Evolutionary conservation across 2,888 invertebrate species (phyloP).

Genomic region (Drosophila nigritarsus): DNA sequence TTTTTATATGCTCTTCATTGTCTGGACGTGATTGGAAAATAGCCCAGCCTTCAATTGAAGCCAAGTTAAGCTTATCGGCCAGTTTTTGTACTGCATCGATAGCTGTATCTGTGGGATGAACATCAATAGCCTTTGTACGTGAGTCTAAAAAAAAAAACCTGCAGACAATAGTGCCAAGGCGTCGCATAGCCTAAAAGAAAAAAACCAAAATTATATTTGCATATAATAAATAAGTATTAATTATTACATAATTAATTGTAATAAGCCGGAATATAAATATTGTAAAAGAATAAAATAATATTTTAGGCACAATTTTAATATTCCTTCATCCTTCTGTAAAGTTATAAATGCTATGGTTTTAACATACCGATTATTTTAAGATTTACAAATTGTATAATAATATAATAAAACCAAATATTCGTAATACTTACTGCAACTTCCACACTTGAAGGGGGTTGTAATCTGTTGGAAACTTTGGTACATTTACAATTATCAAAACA

Average conservation of each 20-base stretch:
- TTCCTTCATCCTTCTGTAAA: too few relatives aligned
- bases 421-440: conserved; percentile 92
- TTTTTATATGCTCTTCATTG: conserved; percentile 95
- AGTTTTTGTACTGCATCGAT: conserved; percentile 95
- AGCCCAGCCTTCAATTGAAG: conserved; percentile 96
- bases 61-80: conserved; percentile 94
- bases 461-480: conserved; percentile 92
- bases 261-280: neutral
- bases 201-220: neutral
- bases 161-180: conserved; percentile 96
- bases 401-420: neutral
- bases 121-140: conserved; percentile 96
- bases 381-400: neutral
- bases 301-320: too few relatives aligned
- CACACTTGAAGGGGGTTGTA: conserved; percentile 95
- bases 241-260: neutral
- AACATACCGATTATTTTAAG: neutral
- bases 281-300: neutral
- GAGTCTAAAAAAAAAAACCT: conserved; percentile 98
- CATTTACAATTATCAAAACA: conserved; percentile 96
- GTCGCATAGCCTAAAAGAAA: conserved; percentile 91
- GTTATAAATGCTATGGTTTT: too few relatives aligned
- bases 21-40: conserved; percentile 95
- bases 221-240: neutral
- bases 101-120: conserved; percentile 97